These are phyloP conservation scores for Platysternon megacephalum DNA, from an alignment of 2,113 vertebrate species.

Conservation along the genomic window DNA sequence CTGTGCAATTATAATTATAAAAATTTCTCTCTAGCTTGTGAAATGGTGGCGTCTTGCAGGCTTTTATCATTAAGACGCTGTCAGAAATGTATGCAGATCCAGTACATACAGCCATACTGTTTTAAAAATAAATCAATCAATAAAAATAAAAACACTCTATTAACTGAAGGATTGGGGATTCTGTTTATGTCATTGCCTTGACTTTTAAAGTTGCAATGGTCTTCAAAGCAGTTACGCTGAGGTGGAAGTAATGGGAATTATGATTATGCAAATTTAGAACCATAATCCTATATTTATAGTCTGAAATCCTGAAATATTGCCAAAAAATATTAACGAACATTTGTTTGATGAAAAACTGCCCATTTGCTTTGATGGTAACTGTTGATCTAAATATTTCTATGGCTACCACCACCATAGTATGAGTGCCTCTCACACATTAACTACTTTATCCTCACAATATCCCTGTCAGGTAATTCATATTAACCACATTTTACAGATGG, in stretches of 20 bases:
- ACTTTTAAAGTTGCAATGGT: neutral
- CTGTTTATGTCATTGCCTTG: neutral
- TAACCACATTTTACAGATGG: neutral
- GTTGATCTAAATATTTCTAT: neutral
- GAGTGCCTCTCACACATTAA: neutral
- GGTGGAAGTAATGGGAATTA: conserved; percentile 39
- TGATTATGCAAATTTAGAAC: conserved; percentile 27
- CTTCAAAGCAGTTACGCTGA: neutral
- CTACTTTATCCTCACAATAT: neutral
- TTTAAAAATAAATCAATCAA: conserved; percentile 1
- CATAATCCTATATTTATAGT: no score
- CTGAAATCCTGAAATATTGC: no score
- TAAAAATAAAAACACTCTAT: neutral
- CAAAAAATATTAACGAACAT: neutral
- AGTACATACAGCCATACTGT: neutral
- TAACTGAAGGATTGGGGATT: neutral
- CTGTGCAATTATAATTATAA: conserved; percentile 74
- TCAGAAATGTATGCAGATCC: conserved; percentile 35
- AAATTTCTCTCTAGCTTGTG: conserved; percentile 66
- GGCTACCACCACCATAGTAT: neutral
- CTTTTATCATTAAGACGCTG: conserved; percentile 59
- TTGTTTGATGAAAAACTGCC: neutral
- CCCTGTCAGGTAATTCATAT: neutral
- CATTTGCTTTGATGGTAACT: neutral
- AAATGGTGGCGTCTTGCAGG: conserved; percentile 47